Evolutionary conservation across 2,888 invertebrate genomes (phyloP).

Genomic region (Sphaeridia pumilis): DNA sequence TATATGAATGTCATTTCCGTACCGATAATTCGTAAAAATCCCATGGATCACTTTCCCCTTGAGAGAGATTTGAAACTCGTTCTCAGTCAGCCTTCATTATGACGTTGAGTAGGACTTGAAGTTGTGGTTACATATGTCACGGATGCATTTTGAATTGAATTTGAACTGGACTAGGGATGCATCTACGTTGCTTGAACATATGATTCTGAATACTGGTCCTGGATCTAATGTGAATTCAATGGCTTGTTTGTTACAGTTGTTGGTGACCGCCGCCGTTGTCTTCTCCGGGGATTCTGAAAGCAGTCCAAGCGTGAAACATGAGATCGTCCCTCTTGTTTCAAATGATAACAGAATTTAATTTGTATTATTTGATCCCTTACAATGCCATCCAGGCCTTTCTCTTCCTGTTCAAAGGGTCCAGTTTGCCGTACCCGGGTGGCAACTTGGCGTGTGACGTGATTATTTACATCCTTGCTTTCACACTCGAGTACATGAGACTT

Average conservation of each 20-base stretch:
- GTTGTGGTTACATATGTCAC: too few relatives aligned
- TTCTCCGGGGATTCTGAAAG: not conserved
- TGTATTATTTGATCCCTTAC: slow-evolving; percentile 28
- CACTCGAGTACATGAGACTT: slow-evolving; percentile 69
- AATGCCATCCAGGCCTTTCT: slow-evolving; percentile 53
- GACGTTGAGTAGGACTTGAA: too few relatives aligned
- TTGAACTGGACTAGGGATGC: too few relatives aligned
- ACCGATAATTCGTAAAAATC: too few relatives aligned
- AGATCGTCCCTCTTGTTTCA: slow-evolving; percentile 32
- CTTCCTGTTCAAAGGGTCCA: slow-evolving; percentile 64
- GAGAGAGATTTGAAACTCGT: too few relatives aligned
- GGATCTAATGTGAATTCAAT: not conserved
- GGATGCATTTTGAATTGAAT: too few relatives aligned
- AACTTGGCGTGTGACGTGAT: slow-evolving; percentile 65
- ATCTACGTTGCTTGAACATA: too few relatives aligned
- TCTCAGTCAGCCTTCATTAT: too few relatives aligned
- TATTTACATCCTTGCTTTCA: slow-evolving; percentile 60
- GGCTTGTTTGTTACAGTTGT: too few relatives aligned
- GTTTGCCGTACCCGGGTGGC: slow-evolving; percentile 62
- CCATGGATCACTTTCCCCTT: too few relatives aligned
- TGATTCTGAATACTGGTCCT: not conserved
- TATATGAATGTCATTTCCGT: too few relatives aligned
- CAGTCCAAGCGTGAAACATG: slow-evolving; percentile 19
- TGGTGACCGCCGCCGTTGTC: too few relatives aligned
- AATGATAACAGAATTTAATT: slow-evolving; percentile 30